Base-by-base conservation (phyloP, 2,113 vertebrate genomes). In the Astatotilapia flaviijosephi region DNA sequence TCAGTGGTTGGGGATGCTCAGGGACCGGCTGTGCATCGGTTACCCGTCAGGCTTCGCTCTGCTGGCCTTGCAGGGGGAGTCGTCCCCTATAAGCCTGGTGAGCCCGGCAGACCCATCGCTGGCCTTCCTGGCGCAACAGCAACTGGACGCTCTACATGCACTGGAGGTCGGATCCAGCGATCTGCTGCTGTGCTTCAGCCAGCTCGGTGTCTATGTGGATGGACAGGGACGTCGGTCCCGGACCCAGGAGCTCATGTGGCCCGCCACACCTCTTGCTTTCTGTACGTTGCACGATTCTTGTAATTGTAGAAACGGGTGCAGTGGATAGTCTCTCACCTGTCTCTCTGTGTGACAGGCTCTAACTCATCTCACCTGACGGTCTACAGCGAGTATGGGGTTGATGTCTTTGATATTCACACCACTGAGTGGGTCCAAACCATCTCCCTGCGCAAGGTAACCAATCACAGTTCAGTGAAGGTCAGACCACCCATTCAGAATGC, bases 401-500 rank as follows among this genome's bases (percentile, higher is more conserved):
- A 99, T n/a, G 97, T 99, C 7, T 99, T 99, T 21, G 98, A 99
- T 40, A 97, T 98, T 83, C 95, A 96, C 94, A 97, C 97, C 65
- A 96, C 97, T 91, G 98, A 99, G 80, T 99, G 99, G 99, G 97
- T 99, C 23, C 99, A 99, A 96, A 99, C 98, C 79, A 97, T 99
- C 91, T 98, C 98, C 73, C 95, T 99, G 84, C 89, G 98, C 89
- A 98, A 96, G 97, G 99, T 98, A 92, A 92, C 82, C 49, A 49
- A 77, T 84, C 26, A 75, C 6, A 65, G 33, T 35, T 3, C 3
- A 15, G n/a, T 12, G 47, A 2, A 4, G 7, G 5, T 56, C 4
- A 23, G 35, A 37, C 37, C 4, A 21, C 21, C 73, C 83, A 65
- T 23, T 85, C 47, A 47, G 21, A 53, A 45, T 13, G 5, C 4